Evolutionary conservation across 2,113 vertebrate genomes (phyloP), one percentile per base, ranked within the genome.

Genomic region (Charina bottae): DNA sequence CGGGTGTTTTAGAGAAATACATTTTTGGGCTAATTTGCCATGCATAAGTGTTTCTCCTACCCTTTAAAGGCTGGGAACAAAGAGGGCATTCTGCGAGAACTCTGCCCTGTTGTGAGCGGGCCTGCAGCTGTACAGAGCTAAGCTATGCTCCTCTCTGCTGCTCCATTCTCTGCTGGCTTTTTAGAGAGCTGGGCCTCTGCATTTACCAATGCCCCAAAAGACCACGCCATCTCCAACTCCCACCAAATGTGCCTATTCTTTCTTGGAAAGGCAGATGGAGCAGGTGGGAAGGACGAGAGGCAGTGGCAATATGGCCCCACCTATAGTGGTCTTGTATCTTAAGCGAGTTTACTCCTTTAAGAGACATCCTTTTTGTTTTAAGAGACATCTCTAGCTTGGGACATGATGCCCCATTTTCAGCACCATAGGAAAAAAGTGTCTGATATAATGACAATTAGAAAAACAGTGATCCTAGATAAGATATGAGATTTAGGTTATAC

Each of bases 11-110:
- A 98, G 97, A 98, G 97, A 98, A 98, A 98, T 98, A 98, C 98
- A 98, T 98, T 98, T 98, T 98, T 97, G 98, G 98, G 97, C 97
- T 98, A 98, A 98, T 98, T 98, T 98, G 97, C 97, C 97, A 98
- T 98, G 98, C 97, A 97, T 97, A 98, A 98, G 98, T 98, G 97
- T 98, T 97, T 98, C 98, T 98, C 98, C 97, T 98, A 97, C 97
- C 97, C 97, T 98, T 98, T 98, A 97, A 98, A 98, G 97, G 95
- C 96, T 42, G 94, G 95, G 95, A 98, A 98, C 98, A 98, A 98
- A 98, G 98, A 97, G 95, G 91, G 94, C 97, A 98, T 98, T 98
- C 97, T 98, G 96, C 42, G 64, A 88, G 94, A 91, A 15, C 96
- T 97, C 96, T 96, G 97, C 97, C 97, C 96, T 97, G 97, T 98